Conservation (phyloP, 2,888 invertebrate species). For the Acleris literana region DNA sequence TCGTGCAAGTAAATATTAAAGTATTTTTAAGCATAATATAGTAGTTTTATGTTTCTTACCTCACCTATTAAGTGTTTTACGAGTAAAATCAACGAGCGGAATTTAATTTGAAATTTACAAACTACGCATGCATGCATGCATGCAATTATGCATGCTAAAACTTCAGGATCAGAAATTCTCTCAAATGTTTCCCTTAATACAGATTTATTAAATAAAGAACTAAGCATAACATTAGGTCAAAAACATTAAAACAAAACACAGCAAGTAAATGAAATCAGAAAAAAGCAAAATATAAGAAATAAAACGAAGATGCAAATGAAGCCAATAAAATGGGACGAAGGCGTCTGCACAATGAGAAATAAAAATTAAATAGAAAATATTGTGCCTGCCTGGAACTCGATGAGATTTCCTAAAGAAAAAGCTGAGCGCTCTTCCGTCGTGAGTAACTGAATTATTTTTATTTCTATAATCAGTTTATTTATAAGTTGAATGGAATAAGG, state of each 20-base stretch:
- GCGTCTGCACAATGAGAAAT: constrained; percentile 69
- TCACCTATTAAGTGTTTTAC: too few species aligned
- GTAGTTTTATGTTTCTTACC: too few species aligned
- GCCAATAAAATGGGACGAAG: constrained; percentile 54
- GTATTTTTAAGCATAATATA: too few species aligned
- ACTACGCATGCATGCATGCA: too few species aligned
- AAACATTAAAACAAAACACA: not conserved
- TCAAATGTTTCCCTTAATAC: too few species aligned
- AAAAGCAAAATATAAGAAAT: constrained; percentile 27
- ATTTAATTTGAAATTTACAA: too few species aligned
- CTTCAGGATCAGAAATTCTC: too few species aligned
- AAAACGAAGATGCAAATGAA: constrained; percentile 55
- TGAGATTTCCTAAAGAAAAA: constrained; percentile 56
- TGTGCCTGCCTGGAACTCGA: constrained; percentile 74
- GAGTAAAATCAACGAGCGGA: too few species aligned
- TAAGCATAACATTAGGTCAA: not conserved
- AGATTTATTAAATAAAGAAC: too few species aligned
- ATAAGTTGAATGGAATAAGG: constrained; percentile 50
- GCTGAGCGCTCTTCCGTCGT: constrained; percentile 54
- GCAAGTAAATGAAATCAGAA: not conserved
- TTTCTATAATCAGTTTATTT: constrained; percentile 77
- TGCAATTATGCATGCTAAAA: too few species aligned
- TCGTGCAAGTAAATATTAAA: too few species aligned
- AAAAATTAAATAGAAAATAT: constrained; percentile 79
- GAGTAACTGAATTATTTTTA: constrained; percentile 75